Evolutionary conservation across 2,113 vertebrate genomes (phyloP), one percentile per base, ranked within the genome.

Genomic region (Limanda limanda): DNA sequence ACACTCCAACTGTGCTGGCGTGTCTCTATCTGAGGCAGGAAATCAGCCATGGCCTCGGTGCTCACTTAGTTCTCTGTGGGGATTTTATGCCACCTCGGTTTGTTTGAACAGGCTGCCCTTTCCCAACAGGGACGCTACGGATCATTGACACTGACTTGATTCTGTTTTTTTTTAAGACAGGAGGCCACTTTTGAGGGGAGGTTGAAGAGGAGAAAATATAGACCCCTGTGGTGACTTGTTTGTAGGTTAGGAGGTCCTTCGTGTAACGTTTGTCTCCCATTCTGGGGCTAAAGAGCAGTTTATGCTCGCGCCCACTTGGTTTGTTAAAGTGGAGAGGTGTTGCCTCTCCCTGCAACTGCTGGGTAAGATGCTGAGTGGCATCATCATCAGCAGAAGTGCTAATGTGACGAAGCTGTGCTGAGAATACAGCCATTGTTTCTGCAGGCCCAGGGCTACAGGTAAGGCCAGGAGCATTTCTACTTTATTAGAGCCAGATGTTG

Each of bases 401-500:
- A 54, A 52, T 86, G 71, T 47, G 70, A 56, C 60, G 77, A 76
- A 65, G 67, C 69, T 59, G 66, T 31, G 80, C 79, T 83, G 68
- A 82, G 80, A 84, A 83, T 73, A 80, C 55, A 67, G 7, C 59
- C 61, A 69, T 85, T 91, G 83, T 85, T 82, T 79, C 47, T 74
- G 55, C 54, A 23, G 65, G 65, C 57, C 72, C 0, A 1, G 5
- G 21, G 72, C 66, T n/a, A 13, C 61, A 31, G 31, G 76, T 69
- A 71, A 77, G 31, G 31, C 60, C 56, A 12, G 58, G 20, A 76
- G 82, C 63, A 60, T 51, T 66, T n/a, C 48, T 68, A 40, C 31
- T 81, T 60, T 70, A 86, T 88, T 72, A 82, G 25, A 88, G 52
- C 73, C 84, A 91, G 81, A 87, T 90, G 86, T 87, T 24, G 52